phyloP scores from a whole-genome alignment of 1,140 invertebrate species.

The Phortica variegata region DNA sequence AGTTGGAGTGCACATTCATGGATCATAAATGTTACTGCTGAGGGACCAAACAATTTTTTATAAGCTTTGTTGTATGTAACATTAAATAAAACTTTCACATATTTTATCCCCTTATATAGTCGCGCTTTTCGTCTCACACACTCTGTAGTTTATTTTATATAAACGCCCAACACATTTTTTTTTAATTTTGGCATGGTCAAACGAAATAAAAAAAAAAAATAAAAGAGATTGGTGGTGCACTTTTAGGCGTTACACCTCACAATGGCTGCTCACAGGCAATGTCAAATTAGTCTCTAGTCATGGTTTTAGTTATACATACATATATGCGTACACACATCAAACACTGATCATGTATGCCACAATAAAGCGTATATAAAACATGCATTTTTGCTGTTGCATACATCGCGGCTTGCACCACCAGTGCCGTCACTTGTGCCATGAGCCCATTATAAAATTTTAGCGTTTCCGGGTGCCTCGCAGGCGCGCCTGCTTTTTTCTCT shows the following conservation, averaged over 20 bases:
- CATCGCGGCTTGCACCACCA: no score
- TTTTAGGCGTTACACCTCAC: constrained; percentile 11
- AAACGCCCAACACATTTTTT: no score
- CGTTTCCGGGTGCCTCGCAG: constrained; percentile 18
- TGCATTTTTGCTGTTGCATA: no score
- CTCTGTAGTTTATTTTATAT: no score
- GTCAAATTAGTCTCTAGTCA: constrained; percentile 41
- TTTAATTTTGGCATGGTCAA: constrained; percentile 44
- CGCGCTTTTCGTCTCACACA: no score
- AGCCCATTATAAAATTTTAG: constrained; percentile 28
- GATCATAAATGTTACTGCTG: no score
- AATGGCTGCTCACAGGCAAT: constrained; percentile 20
- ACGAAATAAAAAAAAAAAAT: constrained; percentile 39
- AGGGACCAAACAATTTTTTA: no score
- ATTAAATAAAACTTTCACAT: no score
- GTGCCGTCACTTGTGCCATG: constrained; percentile 20
- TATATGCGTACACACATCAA: constrained; percentile 17
- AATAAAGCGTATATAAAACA: neutral
- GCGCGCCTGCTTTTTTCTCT: constrained; percentile 10
- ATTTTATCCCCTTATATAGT: no score
- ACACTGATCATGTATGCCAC: no score
- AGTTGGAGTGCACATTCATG: no score
- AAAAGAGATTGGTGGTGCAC: constrained; percentile 20
- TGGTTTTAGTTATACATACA: constrained; percentile 23
- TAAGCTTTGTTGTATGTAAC: no score